phyloP scores from a whole-genome alignment of 2,113 vertebrate genomes.

The Xyliphius kryptos region DNA sequence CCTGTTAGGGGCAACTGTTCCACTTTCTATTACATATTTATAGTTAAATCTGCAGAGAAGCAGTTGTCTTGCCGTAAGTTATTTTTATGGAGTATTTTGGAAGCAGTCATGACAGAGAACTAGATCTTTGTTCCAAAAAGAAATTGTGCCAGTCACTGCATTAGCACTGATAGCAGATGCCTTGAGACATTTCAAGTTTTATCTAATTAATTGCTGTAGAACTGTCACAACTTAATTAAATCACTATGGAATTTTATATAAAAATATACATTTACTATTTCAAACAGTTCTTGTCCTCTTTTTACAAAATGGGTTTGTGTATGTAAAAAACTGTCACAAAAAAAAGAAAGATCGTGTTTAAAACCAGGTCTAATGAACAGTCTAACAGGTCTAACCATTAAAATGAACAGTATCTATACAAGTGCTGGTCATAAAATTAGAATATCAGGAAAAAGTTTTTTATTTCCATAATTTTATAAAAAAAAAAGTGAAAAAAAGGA shows the following conservation, averaged over 20 bases:
- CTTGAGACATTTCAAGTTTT: slow-evolving; percentile 39
- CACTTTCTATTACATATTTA: slow-evolving; percentile 6
- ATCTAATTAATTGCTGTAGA: slow-evolving; percentile 30
- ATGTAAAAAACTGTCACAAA: too few relatives aligned
- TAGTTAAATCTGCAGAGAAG: too few relatives aligned
- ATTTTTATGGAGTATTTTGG: slow-evolving; percentile 23
- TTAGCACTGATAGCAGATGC: slow-evolving; percentile 35
- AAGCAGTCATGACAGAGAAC: slow-evolving; percentile 16
- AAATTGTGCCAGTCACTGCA: slow-evolving; percentile 35
- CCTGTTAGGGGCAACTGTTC: slow-evolving; percentile 22
- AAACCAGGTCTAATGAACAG: too few relatives aligned
- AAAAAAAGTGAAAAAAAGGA: too few relatives aligned
- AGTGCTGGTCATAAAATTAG: too few relatives aligned
- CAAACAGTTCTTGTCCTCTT: slow-evolving; percentile 37
- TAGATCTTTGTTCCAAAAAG: slow-evolving; percentile 38
- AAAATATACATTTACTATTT: slow-evolving; percentile 25
- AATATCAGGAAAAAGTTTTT: too few relatives aligned
- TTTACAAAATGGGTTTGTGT: too few relatives aligned
- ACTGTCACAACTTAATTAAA: slow-evolving; percentile 35
- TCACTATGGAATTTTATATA: slow-evolving; percentile 25
- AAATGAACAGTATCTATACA: too few relatives aligned
- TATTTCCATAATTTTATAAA: too few relatives aligned
- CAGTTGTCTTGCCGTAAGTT: too few relatives aligned
- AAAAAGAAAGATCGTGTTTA: too few relatives aligned
- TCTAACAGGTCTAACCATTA: too few relatives aligned